These are phyloP conservation scores for Coenobita brevimanus DNA, from an alignment of 1,140 invertebrate genomes.

Conservation along the genomic window DNA sequence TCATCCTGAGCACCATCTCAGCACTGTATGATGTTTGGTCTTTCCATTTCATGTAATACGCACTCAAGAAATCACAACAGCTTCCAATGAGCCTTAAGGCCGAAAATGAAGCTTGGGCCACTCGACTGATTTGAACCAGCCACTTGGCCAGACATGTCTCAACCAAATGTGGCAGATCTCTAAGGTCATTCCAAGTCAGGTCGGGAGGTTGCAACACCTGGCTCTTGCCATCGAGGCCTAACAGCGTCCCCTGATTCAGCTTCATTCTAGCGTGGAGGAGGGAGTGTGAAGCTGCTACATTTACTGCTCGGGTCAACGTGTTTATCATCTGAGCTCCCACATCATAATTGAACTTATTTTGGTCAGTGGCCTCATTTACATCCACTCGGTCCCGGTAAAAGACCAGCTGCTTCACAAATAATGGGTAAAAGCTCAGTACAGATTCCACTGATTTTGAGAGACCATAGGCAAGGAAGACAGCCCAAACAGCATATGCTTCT, in stretches of 20 bases:
- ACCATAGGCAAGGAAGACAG: constrained; percentile 54
- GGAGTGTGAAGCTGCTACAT: constrained; percentile 60
- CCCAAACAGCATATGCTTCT: constrained; percentile 57
- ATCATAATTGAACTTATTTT: constrained; percentile 67
- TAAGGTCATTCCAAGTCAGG: constrained; percentile 49
- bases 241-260: constrained; percentile 50
- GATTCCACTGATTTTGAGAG: constrained; percentile 53
- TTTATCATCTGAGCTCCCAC: constrained; percentile 56
- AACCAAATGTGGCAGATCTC: constrained; percentile 25
- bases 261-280: constrained; percentile 49
- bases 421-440: constrained; percentile 53
- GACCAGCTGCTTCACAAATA: constrained; percentile 59
- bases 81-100: constrained; percentile 59
- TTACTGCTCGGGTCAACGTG: constrained; percentile 46
- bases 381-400: constrained; percentile 65
- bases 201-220: constrained; percentile 54
- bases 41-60: constrained; percentile 62
- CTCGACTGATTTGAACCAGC: constrained; percentile 41
- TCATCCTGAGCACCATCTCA: constrained; percentile 8
- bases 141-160: constrained; percentile 64
- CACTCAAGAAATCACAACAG: constrained; percentile 45
- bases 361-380: constrained; percentile 55
- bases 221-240: constrained; percentile 31
- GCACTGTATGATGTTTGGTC: constrained; percentile 50
- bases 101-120: constrained; percentile 20